phyloP scores from a whole-genome alignment of 2,797 vertebrate species.

The Sebastes trivittatus region DNA sequence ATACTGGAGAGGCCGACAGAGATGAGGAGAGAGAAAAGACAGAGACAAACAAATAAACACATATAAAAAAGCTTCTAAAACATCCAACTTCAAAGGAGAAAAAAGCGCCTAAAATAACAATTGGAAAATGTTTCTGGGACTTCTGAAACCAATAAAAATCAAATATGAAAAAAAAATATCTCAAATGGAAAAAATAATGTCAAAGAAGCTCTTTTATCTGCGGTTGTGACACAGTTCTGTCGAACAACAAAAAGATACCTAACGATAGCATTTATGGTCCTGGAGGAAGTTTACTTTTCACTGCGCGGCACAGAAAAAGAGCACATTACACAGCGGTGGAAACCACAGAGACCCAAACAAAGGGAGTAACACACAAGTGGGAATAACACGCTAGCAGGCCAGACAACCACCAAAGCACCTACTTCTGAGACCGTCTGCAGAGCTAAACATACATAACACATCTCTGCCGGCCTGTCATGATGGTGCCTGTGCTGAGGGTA shows the following conservation, averaged over 20 bases:
- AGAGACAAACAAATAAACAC: constrained; percentile 57
- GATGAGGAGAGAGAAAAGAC: constrained; percentile 10
- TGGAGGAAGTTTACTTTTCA: constrained; percentile 74
- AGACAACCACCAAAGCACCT: constrained; percentile 50
- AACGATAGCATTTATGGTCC: constrained; percentile 78
- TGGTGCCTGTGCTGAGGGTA: constrained; percentile 24
- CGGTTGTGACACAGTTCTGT: constrained; percentile 79
- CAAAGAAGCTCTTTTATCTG: constrained; percentile 73
- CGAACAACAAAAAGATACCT: constrained; percentile 76
- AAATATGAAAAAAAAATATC: constrained; percentile 41
- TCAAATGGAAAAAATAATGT: constrained; percentile 44
- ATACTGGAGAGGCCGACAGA: constrained; percentile 55
- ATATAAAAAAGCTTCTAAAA: constrained; percentile 52
- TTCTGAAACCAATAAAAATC: constrained; percentile 69
- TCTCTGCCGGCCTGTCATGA: constrained; percentile 37
- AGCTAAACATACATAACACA: constrained; percentile 53
- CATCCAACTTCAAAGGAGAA: constrained; percentile 62
- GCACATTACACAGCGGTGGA: constrained; percentile 54
- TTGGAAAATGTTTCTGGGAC: constrained; percentile 71
- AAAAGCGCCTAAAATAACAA: constrained; percentile 67
- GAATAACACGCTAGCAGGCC: constrained; percentile 56
- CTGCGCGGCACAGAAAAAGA: constrained; percentile 43
- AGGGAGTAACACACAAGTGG: constrained; percentile 60
- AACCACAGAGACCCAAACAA: constrained; percentile 70
- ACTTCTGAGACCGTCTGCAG: constrained; percentile 49